Percentiles rank a stretch among this genome's conserved stretches.
Evolutionary conservation across 2,797 vertebrate genomes (phyloP).

Genomic region (Ataeniobius toweri): DNA sequence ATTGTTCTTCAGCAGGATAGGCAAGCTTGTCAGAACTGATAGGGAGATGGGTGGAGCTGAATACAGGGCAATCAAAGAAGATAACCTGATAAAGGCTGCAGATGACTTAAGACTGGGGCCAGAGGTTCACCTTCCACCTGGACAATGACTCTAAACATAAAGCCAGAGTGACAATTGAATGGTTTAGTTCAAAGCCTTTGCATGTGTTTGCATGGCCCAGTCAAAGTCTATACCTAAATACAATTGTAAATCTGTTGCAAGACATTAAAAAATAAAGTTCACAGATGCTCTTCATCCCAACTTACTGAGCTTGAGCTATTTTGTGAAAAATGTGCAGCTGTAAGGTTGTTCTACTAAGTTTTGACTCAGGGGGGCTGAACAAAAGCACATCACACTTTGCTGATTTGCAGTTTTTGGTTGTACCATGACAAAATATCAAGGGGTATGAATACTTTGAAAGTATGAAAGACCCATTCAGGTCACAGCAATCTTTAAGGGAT

Average conservation of each 20-base stretch:
- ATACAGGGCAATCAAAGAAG: not conserved
- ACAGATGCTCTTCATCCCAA: not conserved
- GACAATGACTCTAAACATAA: not conserved
- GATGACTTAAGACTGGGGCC: not conserved
- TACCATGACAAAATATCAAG: not conserved
- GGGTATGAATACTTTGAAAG: not conserved
- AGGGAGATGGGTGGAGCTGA: too few species aligned
- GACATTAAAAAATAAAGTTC: too few species aligned
- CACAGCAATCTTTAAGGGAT: too few species aligned
- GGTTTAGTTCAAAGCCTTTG: not conserved
- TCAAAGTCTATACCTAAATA: not conserved
- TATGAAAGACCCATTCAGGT: too few species aligned
- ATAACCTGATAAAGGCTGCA: not conserved
- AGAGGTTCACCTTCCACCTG: not conserved
- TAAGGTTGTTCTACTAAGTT: not conserved
- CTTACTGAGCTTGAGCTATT: too few species aligned
- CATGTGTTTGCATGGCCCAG: not conserved
- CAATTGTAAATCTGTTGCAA: not conserved
- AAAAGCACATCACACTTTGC: not conserved
- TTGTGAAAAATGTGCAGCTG: not conserved
- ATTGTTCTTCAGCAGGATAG: too few species aligned
- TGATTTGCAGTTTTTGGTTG: not conserved
- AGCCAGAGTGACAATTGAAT: not conserved
- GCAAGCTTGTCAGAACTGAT: too few species aligned
- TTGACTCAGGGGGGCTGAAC: not conserved